Evolutionary conservation across 2,797 vertebrate genomes (phyloP).

Genomic region (Ibycter americanus): DNA sequence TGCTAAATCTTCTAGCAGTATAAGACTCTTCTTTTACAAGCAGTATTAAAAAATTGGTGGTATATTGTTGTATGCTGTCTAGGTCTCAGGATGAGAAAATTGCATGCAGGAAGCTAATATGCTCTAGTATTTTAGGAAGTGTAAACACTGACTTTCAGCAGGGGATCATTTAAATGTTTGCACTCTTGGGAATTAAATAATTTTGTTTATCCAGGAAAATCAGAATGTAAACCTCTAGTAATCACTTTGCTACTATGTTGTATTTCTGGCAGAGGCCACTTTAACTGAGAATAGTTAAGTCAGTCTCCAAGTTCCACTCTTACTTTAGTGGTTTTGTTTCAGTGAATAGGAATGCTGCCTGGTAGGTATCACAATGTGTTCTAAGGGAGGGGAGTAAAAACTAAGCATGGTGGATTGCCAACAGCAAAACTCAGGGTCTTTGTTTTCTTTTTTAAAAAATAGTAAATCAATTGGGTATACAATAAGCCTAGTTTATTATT

Average conservation of each 20-base stretch:
- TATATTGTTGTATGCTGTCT: neutral
- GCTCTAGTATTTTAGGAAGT: neutral
- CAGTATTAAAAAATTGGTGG: neutral
- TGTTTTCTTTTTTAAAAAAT: neutral
- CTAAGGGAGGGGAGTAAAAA: neutral
- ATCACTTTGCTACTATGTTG: neutral
- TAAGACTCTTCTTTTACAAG: neutral
- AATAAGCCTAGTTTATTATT: neutral
- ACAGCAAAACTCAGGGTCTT: neutral
- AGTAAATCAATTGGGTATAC: rapidly evolving
- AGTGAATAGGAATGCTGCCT: neutral
- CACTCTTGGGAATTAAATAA: neutral
- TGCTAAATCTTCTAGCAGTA: neutral
- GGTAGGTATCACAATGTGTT: neutral
- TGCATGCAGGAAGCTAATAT: neutral
- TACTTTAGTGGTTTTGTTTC: neutral
- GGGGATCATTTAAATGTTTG: neutral
- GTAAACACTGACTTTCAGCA: conserved; percentile 5
- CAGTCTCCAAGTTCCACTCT: neutral
- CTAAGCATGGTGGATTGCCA: neutral
- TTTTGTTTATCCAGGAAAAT: conserved; percentile 10
- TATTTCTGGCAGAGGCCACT: neutral
- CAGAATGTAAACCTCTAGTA: neutral
- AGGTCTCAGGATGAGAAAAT: neutral
- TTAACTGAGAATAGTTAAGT: neutral